Percentiles rank a stretch among this genome's conserved stretches.
These are phyloP conservation scores for Eulemur albifrons DNA, from an alignment of 2,797 vertebrate species.

Conservation along the genomic window DNA sequence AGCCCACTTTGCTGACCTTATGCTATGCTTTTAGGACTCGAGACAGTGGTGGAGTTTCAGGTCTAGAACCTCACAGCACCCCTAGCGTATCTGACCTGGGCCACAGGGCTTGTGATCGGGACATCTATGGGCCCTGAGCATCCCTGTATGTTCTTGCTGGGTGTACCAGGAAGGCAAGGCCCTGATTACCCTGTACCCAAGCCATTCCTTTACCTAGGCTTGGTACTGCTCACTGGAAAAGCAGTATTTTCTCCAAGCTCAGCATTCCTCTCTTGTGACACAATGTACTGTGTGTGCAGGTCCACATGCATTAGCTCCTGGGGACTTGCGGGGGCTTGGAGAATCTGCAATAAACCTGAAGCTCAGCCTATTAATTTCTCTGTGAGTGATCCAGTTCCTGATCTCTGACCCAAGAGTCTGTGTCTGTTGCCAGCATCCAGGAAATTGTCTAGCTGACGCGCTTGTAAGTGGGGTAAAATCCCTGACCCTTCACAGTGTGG, in stretches of 20 bases:
- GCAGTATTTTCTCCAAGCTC: background rate
- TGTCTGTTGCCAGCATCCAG: background rate
- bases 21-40: background rate
- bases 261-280: background rate
- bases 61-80: background rate
- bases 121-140: background rate
- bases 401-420: background rate
- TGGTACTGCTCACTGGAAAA: background rate
- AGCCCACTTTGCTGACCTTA: background rate
- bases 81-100: background rate
- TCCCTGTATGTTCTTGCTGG: background rate
- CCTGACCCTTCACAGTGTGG: background rate
- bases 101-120: background rate
- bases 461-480: background rate
- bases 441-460: background rate
- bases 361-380: background rate
- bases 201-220: background rate
- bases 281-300: background rate
- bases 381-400: background rate
- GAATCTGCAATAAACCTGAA: background rate
- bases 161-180: background rate
- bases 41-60: background rate
- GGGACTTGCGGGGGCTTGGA: background rate
- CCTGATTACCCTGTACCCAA: background rate
- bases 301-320: background rate